Evolutionary conservation across 2,888 invertebrate genomes (phyloP), one percentile per base, ranked within the genome.

Genomic region (Perizoma affinitatum): DNA sequence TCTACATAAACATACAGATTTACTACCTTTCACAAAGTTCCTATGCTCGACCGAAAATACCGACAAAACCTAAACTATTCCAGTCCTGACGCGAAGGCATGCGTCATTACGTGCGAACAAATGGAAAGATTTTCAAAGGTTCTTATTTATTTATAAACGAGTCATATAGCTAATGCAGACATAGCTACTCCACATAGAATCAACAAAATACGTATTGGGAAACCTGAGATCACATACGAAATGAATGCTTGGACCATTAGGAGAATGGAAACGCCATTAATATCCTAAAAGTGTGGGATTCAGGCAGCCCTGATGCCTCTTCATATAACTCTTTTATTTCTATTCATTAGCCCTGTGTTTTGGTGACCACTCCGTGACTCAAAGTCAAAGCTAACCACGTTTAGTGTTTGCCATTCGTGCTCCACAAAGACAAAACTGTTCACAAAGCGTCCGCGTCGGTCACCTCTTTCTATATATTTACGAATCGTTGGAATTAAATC

Each of bases 201-300:
- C 47, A 58, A 36, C 43, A 57, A 54, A 58, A 44, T 50, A 44
- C 40, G 22, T 55, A 46, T 34, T 56, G 9, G 53, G 54, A 62
- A 47, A 51, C 33, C 49, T 43, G 40, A n/a, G 38, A 35, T 63
- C 55, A 61, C 44, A 44, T 22, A 50, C 54, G 57, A 58, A 61
- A 56, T 59, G 38, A 59, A 51, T 11, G 42, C 35, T 38, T 42
- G 38, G 34, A 55, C 57, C 54, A 63, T 66, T 66, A 61, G 46
- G 50, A 33, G 56, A 67, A 65, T 67, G 61, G 61, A 58, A 58
- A 41, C 43, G 41, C 67, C 61, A 65, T 68, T 58, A 68, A 61
- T 66, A 61, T 52, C 56, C 50, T 58, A 57, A 56, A 41, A 58
- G 55, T 58, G 44, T 50, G 50, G 50, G 46, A 46, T 59, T 52